These are phyloP conservation scores for Oncorhynchus gorbuscha DNA, from an alignment of 2,113 vertebrate species.

Conservation along the genomic window DNA sequence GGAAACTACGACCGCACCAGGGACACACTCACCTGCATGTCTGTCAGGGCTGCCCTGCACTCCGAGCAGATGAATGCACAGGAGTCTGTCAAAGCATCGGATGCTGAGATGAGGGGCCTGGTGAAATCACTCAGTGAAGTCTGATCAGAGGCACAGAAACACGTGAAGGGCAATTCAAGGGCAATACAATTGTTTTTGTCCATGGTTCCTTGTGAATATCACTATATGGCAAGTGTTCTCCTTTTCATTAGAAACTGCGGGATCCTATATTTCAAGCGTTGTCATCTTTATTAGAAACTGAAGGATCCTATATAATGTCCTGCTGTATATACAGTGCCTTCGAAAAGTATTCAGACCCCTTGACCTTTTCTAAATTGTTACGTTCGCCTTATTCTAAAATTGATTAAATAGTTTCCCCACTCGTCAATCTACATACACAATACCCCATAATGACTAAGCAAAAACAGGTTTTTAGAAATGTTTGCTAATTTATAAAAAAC, in stretches of 20 bases:
- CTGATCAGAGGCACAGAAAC: slow-evolving; percentile 52
- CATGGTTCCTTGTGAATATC: not conserved
- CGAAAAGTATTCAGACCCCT: no score
- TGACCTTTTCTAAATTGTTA: no score
- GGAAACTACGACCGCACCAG: slow-evolving; percentile 85
- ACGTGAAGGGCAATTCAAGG: not conserved
- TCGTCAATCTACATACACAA: no score
- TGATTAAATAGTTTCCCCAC: no score
- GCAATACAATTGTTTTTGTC: not conserved
- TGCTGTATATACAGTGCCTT: no score
- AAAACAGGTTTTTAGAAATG: no score
- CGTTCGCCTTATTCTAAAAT: no score
- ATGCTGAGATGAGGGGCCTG: slow-evolving; percentile 81
- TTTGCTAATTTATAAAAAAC: no score
- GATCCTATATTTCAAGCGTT: no score
- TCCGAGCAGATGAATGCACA: slow-evolving; percentile 84
- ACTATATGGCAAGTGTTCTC: not conserved
- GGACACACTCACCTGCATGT: slow-evolving; percentile 85
- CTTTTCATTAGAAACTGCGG: not conserved
- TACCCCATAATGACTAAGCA: no score
- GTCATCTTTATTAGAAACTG: not conserved
- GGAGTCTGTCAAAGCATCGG: slow-evolving; percentile 78
- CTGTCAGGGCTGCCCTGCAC: slow-evolving; percentile 80
- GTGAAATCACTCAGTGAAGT: slow-evolving; percentile 78
- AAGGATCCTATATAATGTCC: not conserved